These are phyloP conservation scores for Ciconia boyciana DNA, from an alignment of 2,113 vertebrate species.

Conservation along the genomic window DNA sequence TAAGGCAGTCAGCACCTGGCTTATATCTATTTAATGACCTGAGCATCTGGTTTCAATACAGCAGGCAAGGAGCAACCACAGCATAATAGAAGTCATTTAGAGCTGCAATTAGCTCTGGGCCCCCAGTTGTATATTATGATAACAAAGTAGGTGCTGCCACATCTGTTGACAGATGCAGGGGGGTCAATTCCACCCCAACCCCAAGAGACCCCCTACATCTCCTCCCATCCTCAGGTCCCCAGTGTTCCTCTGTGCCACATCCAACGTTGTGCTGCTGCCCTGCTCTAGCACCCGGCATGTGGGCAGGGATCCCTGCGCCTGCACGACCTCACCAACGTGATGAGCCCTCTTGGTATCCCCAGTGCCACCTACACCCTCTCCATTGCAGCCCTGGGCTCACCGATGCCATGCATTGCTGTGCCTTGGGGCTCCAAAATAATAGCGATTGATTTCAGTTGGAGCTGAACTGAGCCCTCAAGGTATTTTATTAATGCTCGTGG, in stretches of 20 bases:
- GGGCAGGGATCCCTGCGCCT: background rate
- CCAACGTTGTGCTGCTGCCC: accelerated
- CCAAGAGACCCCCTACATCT: background rate
- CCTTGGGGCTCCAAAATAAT: too few species aligned
- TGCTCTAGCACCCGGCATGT: accelerated
- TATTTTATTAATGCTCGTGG: background rate
- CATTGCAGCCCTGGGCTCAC: background rate
- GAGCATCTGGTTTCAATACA: slow-evolving; percentile 24
- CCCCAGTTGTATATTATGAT: background rate
- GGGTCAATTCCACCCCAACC: background rate
- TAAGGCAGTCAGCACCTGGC: slow-evolving; percentile 31
- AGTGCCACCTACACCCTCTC: background rate
- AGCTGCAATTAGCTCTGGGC: background rate
- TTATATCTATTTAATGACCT: background rate
- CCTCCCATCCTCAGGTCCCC: background rate
- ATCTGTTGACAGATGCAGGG: background rate
- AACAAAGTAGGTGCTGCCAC: background rate
- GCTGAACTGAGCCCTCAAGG: background rate
- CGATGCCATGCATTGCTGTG: accelerated
- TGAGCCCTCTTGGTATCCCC: background rate
- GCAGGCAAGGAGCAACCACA: background rate
- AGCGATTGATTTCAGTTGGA: background rate
- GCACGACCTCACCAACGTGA: accelerated
- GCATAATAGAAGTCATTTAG: background rate
- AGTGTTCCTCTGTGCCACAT: accelerated